Conservation (phyloP, 2,797 vertebrate species). For the Thalassophryne amazonica region DNA sequence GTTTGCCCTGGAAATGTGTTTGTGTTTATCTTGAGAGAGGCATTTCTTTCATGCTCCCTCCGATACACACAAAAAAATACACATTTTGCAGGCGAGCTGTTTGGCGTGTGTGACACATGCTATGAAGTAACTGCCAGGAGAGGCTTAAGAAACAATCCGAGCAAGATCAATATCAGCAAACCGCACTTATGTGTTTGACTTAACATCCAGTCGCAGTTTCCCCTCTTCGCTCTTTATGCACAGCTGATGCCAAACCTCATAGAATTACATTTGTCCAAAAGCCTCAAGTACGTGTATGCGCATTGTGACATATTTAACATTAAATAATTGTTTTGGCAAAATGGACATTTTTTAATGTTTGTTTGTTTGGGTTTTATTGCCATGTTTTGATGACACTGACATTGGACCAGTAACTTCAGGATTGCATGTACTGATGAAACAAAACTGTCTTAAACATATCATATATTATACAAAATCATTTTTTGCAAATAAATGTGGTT, state of each 20-base stretch:
- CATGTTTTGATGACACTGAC: conserved; percentile 43
- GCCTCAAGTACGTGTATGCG: conserved; percentile 50
- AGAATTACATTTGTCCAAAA: conserved; percentile 61
- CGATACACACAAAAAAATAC: conserved; percentile 44
- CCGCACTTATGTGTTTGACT: conserved; percentile 70
- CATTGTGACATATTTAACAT: conserved; percentile 60
- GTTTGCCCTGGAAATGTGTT: conserved; percentile 77
- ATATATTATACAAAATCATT: too few relatives aligned
- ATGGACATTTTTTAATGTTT: conserved; percentile 43
- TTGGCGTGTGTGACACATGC: conserved; percentile 51
- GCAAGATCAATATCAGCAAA: conserved; percentile 73
- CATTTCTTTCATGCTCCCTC: conserved; percentile 60
- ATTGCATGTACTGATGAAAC: conserved; percentile 6
- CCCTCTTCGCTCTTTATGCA: conserved; percentile 43
- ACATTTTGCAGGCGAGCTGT: conserved; percentile 43
- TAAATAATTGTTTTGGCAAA: conserved; percentile 70
- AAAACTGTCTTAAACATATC: too few relatives aligned
- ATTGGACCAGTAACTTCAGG: conserved; percentile 21
- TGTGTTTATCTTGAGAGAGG: conserved; percentile 74
- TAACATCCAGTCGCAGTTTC: conserved; percentile 62
- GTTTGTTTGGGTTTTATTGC: too few relatives aligned
- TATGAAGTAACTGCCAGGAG: conserved; percentile 67
- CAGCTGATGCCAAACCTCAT: conserved; percentile 65
- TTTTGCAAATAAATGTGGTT: too few relatives aligned
- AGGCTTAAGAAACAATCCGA: conserved; percentile 74